Base-by-base conservation (phyloP, 2,113 vertebrate species). In the Eublepharis macularius region DNA sequence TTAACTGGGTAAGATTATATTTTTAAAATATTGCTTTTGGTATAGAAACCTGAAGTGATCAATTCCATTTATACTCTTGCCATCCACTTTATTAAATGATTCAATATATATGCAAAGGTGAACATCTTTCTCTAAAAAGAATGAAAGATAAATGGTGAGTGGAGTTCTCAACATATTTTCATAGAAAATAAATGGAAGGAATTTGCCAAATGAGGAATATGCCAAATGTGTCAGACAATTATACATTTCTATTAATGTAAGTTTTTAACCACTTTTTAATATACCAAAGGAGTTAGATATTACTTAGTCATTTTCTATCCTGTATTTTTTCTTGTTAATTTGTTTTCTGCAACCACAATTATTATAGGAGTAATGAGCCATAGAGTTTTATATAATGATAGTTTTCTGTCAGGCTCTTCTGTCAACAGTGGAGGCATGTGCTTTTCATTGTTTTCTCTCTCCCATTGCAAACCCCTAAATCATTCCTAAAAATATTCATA, bases 1-100 rank as follows among this genome's bases (percentile, higher is more conserved):
- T 95, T 43, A 89, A 94, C 47, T 88, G 95, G 81, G 96, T 97
- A 90, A 96, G 95, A 17, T 66, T 19, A 78, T 76, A 32, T 36
- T 76, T 54, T 17, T 1, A 9, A 49, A 34, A n/a, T 43, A 24
- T 45, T 32, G 11, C 34, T 54, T 76, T 49, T 41, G 21, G 11
- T 66, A 21, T 29, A 54, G 34, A 3, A 39, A 49, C 34, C 66
- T 47, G 34, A 51, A 6, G 68, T 82, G 7, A 39, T 82, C 13
- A 2, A 41, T 83, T 78, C 60, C 29, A 6, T 34, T 39, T 12
- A 47, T 57, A 79, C 39, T 63, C 41, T 76, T 78, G n/a, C 39
- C 36, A 54, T 78, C 21, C 57, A 41, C 54, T 32, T 36, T 36
- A 77, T 24, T 34, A 26, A 36, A 57, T 36, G 19, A 13, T 79